Evolutionary conservation across 1,140 invertebrate genomes (phyloP).

Genomic region (Oedothorax gibbosus): DNA sequence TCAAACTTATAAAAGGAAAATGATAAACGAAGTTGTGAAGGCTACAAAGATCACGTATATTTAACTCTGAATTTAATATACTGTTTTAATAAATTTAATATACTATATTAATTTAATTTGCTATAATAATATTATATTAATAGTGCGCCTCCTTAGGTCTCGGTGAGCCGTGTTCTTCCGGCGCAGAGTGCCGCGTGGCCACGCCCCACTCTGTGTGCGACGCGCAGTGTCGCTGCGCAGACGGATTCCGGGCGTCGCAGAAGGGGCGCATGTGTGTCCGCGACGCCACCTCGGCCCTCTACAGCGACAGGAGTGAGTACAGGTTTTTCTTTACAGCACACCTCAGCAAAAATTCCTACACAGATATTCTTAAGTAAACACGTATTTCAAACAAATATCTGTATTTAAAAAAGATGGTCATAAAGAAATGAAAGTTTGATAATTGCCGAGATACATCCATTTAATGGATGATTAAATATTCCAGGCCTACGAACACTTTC

Average conservation of each 20-base stretch:
- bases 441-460: background rate
- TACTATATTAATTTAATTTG: background rate
- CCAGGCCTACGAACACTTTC: too few relatives aligned
- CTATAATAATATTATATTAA: too few relatives aligned
- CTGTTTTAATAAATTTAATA: background rate
- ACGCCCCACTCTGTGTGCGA: conserved; percentile 61
- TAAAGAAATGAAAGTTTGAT: background rate
- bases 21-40: too few relatives aligned
- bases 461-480: too few relatives aligned
- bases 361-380: background rate
- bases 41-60: too few relatives aligned
- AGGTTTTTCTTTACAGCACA: background rate
- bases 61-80: background rate
- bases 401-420: background rate
- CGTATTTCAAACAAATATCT: background rate
- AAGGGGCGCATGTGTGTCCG: background rate
- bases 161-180: conserved; percentile 42
- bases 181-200: conserved; percentile 55
- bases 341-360: background rate
- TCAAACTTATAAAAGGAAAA: too few relatives aligned
- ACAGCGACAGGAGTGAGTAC: too few relatives aligned
- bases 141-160: conserved; percentile 49
- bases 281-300: background rate
- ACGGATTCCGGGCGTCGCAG: background rate
- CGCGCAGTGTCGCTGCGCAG: conserved; percentile 78